Evolutionary conservation across 2,888 invertebrate genomes (phyloP).

Genomic region (Fabriciana adippe): DNA sequence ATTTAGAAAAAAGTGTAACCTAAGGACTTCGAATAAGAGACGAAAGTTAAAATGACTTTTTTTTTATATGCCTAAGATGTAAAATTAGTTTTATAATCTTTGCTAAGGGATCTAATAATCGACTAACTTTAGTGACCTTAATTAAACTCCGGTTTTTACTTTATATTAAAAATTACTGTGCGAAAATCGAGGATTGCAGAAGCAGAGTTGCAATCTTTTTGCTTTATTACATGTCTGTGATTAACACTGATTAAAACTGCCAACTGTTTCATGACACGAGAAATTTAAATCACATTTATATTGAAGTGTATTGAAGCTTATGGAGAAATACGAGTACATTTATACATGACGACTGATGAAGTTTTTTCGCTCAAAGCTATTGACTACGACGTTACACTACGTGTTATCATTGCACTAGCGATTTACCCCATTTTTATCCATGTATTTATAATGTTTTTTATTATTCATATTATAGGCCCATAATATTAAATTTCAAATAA

Average conservation of each 20-base stretch:
- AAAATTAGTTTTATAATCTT: too few relatives aligned
- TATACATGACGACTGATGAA: neutral
- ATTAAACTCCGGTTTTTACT: neutral
- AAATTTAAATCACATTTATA: conserved; percentile 10
- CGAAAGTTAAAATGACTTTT: too few relatives aligned
- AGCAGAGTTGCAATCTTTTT: neutral
- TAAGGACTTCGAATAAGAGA: too few relatives aligned
- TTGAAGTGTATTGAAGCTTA: conserved; percentile 1
- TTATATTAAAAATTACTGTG: neutral
- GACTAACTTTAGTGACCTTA: neutral
- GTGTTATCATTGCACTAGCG: too few relatives aligned
- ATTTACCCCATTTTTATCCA: too few relatives aligned
- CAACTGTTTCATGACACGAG: neutral
- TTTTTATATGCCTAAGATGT: too few relatives aligned
- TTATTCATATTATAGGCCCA: too few relatives aligned
- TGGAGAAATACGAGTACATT: neutral
- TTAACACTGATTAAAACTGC: neutral
- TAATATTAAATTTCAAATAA: too few relatives aligned
- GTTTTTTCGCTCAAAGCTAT: too few relatives aligned
- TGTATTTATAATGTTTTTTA: too few relatives aligned
- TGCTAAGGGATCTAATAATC: neutral
- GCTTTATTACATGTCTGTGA: neutral
- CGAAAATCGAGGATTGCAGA: conserved; percentile 1
- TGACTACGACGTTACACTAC: too few relatives aligned
- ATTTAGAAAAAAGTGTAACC: too few relatives aligned